Evolutionary conservation across 2,113 vertebrate species (phyloP).

Genomic region (Pomatostomus ruficeps): DNA sequence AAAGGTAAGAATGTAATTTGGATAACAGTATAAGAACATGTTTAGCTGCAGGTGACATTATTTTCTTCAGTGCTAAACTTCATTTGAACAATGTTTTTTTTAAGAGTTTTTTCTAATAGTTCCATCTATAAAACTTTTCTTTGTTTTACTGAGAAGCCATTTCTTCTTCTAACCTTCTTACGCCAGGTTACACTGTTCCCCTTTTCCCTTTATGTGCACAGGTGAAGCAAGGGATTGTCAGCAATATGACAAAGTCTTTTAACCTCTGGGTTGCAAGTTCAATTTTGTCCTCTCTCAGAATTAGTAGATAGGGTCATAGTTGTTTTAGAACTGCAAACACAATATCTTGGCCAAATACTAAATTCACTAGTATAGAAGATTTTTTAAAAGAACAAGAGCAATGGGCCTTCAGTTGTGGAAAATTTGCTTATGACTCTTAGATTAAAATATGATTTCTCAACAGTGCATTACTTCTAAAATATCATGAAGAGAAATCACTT

Average conservation of each 20-base stretch:
- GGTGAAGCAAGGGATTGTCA: background rate
- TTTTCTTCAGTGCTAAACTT: background rate
- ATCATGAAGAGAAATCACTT: background rate
- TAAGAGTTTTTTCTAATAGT: background rate
- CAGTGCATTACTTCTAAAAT: background rate
- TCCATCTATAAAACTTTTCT: background rate
- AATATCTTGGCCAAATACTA: background rate
- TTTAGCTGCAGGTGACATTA: background rate
- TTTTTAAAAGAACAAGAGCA: background rate
- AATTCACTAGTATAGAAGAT: background rate
- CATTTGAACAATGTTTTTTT: background rate
- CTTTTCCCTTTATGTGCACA: fast-evolving
- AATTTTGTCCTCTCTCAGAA: background rate
- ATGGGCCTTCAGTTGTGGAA: background rate
- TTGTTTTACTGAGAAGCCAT: background rate
- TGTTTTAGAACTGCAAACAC: background rate
- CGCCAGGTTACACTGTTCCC: background rate
- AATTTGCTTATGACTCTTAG: background rate
- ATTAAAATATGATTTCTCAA: background rate
- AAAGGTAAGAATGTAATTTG: background rate
- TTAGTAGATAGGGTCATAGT: background rate
- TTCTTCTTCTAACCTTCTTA: background rate
- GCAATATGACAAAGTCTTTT: background rate
- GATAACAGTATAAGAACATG: background rate
- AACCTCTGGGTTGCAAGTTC: background rate